Evolutionary conservation across 1,140 invertebrate species (phyloP).

Genomic region (Nixonia krombeini): DNA sequence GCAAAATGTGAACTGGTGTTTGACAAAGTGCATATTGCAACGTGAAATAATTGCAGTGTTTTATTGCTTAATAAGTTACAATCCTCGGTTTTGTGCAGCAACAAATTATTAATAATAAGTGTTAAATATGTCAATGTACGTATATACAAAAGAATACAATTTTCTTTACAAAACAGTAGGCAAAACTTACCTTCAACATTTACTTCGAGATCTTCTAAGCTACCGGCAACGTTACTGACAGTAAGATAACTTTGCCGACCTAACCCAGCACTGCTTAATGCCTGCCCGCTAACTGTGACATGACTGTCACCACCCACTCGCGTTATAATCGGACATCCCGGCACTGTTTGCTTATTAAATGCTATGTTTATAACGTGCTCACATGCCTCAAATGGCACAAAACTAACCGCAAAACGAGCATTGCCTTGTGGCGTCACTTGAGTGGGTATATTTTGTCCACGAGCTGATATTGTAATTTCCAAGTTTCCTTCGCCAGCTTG

Average conservation of each 20-base stretch:
- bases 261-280: slow-evolving; percentile 75
- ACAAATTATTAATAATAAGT: too few relatives aligned
- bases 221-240: slow-evolving; percentile 81
- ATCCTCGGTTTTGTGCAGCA: too few relatives aligned
- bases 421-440: slow-evolving; percentile 96
- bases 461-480: slow-evolving; percentile 95
- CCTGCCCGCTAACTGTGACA: slow-evolving; percentile 80
- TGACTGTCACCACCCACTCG: slow-evolving; percentile 80
- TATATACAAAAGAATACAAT: too few relatives aligned
- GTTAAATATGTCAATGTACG: too few relatives aligned
- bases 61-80: too few relatives aligned
- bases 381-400: slow-evolving; percentile 92
- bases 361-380: slow-evolving; percentile 96
- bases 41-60: too few relatives aligned
- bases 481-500: slow-evolving; percentile 98
- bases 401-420: slow-evolving; percentile 93
- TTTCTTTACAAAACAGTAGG: too few relatives aligned
- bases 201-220: slow-evolving; percentile 92
- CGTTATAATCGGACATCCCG: slow-evolving; percentile 86
- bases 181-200: slow-evolving; percentile 88
- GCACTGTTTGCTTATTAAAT: slow-evolving; percentile 92
- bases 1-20: too few relatives aligned
- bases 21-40: too few relatives aligned
- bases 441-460: slow-evolving; percentile 95
- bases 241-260: slow-evolving; percentile 77